These are phyloP conservation scores for Caradrina kadenii DNA, from an alignment of 2,888 invertebrate species.

Conservation along the genomic window DNA sequence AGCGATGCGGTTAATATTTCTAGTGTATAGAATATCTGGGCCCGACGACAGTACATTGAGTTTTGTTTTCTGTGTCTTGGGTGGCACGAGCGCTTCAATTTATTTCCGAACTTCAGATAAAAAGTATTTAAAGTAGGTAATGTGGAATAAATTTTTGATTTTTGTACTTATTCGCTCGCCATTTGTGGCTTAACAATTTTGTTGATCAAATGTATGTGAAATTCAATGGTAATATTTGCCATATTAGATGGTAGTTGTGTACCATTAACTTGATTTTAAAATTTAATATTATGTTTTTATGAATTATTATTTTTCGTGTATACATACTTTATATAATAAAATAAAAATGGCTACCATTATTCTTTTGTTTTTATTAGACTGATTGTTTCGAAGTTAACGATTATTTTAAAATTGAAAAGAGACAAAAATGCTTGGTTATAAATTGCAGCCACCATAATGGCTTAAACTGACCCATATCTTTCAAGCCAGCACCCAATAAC, in stretches of 20 bases:
- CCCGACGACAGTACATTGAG: constrained; percentile 58
- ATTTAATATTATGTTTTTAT: background rate
- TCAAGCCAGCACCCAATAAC: constrained; percentile 50
- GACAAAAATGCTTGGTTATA: no score
- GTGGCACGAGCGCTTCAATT: constrained; percentile 69
- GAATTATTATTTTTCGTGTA: background rate
- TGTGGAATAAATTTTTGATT: constrained; percentile 65
- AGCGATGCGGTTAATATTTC: constrained; percentile 64
- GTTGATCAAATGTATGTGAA: constrained; percentile 57
- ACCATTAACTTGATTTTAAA: background rate
- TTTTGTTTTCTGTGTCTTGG: constrained; percentile 68
- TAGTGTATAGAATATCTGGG: constrained; percentile 63
- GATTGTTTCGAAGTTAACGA: no score
- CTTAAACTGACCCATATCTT: constrained; percentile 51
- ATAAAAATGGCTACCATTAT: no score
- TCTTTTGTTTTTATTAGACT: no score
- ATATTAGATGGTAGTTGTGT: constrained; percentile 40
- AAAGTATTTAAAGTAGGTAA: constrained; percentile 70
- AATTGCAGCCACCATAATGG: no score
- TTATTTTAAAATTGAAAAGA: no score
- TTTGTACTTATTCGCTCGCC: constrained; percentile 53
- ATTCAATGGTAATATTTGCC: constrained; percentile 62
- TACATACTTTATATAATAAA: no score
- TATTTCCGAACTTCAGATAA: constrained; percentile 71
- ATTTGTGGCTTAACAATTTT: constrained; percentile 58